Evolutionary conservation across 2,888 invertebrate species (phyloP).

Genomic region (Leptinotarsa haldemani): DNA sequence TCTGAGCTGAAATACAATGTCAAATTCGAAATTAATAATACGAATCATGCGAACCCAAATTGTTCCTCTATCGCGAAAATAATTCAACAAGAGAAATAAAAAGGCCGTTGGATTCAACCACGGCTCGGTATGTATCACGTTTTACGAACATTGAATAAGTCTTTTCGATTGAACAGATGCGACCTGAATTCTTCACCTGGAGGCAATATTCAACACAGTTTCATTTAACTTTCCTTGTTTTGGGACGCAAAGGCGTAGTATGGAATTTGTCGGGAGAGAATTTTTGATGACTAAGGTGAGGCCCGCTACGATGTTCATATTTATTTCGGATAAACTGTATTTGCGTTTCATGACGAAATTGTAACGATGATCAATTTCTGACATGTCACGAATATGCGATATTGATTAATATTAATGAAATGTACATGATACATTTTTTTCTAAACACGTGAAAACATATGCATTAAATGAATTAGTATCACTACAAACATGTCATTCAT

Average conservation of each 20-base stretch:
- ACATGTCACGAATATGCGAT: too few species aligned
- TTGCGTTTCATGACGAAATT: too few species aligned
- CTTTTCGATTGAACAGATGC: conserved; percentile 50
- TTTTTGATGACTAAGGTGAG: background rate
- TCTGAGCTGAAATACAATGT: too few species aligned
- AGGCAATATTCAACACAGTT: conserved; percentile 54
- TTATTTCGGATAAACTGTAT: background rate
- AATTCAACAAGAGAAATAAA: background rate
- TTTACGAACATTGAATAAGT: conserved; percentile 24
- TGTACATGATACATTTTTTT: too few species aligned
- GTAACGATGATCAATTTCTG: too few species aligned
- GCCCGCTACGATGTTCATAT: background rate
- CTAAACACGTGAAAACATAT: too few species aligned
- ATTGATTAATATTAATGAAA: too few species aligned
- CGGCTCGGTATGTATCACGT: conserved; percentile 8
- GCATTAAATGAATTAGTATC: too few species aligned
- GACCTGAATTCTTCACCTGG: conserved; percentile 53
- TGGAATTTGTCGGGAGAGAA: background rate
- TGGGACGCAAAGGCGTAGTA: conserved; percentile 25
- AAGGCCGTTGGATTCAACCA: background rate
- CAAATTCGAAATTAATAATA: too few species aligned
- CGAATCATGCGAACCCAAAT: background rate
- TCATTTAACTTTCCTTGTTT: conserved; percentile 52
- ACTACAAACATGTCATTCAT: too few species aligned
- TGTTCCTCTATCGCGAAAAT: background rate